These are phyloP conservation scores for Echinometra lucunter DNA, from an alignment of 53 echinoderm and acorn worm species.

Conservation along the genomic window DNA sequence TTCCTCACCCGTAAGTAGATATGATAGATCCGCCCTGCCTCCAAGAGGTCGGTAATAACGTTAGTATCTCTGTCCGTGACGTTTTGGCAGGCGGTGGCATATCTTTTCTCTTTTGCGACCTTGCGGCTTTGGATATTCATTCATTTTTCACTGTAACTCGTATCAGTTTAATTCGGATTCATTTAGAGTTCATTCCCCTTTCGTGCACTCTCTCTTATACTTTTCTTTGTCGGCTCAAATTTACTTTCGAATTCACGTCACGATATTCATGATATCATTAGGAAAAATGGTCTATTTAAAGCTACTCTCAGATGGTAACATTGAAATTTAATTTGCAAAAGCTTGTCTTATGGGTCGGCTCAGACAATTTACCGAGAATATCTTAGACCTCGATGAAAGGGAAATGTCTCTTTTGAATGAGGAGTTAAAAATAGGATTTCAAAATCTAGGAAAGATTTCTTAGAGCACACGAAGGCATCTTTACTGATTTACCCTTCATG, in stretches of 20 bases:
- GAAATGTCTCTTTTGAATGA: not conserved
- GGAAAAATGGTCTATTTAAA: not conserved
- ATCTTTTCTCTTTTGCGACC: not conserved
- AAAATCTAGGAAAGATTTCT: not conserved
- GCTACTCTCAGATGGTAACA: not conserved
- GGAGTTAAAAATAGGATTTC: not conserved
- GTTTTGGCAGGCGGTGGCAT: not conserved
- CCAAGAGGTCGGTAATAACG: not conserved
- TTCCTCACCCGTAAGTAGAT: conserved; percentile 12
- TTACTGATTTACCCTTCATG: not conserved
- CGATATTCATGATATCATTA: not conserved
- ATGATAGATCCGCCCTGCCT: conserved; percentile 15
- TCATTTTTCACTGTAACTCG: not conserved
- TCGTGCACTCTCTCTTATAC: not conserved
- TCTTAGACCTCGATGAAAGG: not conserved
- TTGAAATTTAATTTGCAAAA: not conserved
- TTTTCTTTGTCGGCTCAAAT: not conserved
- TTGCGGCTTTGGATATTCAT: not conserved
- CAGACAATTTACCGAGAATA: not conserved
- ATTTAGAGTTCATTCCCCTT: conserved; percentile 22
- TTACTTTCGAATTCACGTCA: not conserved
- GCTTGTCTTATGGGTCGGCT: not conserved
- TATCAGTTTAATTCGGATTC: not conserved
- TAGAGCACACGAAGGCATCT: not conserved
- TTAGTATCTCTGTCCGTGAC: not conserved